Base-by-base conservation (phyloP, 2,113 vertebrate genomes). In the Scartelaos histophorus region DNA sequence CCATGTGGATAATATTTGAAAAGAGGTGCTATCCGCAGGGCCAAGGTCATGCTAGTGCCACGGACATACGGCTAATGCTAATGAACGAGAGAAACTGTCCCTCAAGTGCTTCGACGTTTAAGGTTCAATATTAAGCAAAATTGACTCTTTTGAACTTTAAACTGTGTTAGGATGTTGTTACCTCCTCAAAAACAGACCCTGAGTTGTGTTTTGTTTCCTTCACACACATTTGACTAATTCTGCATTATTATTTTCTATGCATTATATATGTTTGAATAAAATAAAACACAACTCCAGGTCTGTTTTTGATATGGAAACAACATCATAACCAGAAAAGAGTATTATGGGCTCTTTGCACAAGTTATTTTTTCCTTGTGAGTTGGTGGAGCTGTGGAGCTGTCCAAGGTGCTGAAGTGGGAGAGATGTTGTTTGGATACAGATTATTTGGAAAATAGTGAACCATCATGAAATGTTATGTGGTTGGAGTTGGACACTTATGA, bases 401-500 rank as follows among this genome's bases (percentile, higher is more conserved):
- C 77, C 79, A 24, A 70, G 71, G 77, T 81, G 49, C 71, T 82
- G 74, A 85, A 75, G 19, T 21, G 3, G 17, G n/a, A 72, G 16
- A 22, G 3, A 53, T 12, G 13, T 7, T 1, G 69, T 2, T 24
- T 21, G 7, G 24, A 5, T 43, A 72, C 19, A 6, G 0, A 46
- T 43, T 38, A 19, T n/a, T 19, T 38, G n/a, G 29, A 17, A 64
- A 56, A 43, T 43, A 9, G 6, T 43, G 38, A 43, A 10, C 16
- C 5, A 51, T 51, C 17, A 19, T 51, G 47, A 19, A 51, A 17
- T 17, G 47, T 51, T 51, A 17, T 61, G 22, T 61, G 22, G 24
- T 15, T 25, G 53, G 24, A 51, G 17, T 7, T 19, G 47, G 2
- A 51, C 47, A 51, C 0, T 51, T 17, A 51, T 19, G 38, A 10